Base-by-base conservation (phyloP, 2,113 vertebrate species). In the Pelmatolapia mariae region DNA sequence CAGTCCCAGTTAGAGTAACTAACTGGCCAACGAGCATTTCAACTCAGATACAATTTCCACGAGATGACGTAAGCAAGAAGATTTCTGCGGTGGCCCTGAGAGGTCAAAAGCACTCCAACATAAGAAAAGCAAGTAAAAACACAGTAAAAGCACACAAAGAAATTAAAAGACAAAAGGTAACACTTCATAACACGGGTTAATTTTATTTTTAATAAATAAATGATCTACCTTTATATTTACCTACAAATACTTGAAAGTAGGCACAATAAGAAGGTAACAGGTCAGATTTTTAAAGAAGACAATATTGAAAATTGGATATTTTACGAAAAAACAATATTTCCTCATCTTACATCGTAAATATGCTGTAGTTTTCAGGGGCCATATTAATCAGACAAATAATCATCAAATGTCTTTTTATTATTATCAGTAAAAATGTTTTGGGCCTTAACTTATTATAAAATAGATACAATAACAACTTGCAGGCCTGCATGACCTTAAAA, bases 111-210 rank as follows among this genome's bases (percentile, higher is more conserved):
- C 10, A 63, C 18, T 0, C 0, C 4, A 63, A 36, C 31, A 1
- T 7, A 36, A 63, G 2, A 0, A 63, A 19, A 40, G 40, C 40
- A 15, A 45, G 13, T 45, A 15, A 13, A 43, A 40, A 13, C 40
- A 6, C 40, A 43, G 40, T 13, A 43, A 45, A 45, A 63, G 18
- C 0, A 2, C 29, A 10, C 16, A 63, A 63, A 66, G 59, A 63
- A 36, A 63, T n/a, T 19, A n/a, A 63, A 36, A n/a, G 10, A 31
- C 0, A 13, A 61, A 53, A 53, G 52, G 52, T 11, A 10, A 63
- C 16, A 7, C 6, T 36, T 66, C 10, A 3, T 38, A 66, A 36
- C 31, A 66, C 18, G 6, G 0, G 0, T 19, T 4, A 0, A 59
- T 59, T 56, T 1, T 0, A 29, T 59, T 33, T 63, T 63, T 33